Evolutionary conservation across 1,140 invertebrate genomes (phyloP), one percentile per base, ranked within the genome.

Genomic region (Akabosia matsudoensis): DNA sequence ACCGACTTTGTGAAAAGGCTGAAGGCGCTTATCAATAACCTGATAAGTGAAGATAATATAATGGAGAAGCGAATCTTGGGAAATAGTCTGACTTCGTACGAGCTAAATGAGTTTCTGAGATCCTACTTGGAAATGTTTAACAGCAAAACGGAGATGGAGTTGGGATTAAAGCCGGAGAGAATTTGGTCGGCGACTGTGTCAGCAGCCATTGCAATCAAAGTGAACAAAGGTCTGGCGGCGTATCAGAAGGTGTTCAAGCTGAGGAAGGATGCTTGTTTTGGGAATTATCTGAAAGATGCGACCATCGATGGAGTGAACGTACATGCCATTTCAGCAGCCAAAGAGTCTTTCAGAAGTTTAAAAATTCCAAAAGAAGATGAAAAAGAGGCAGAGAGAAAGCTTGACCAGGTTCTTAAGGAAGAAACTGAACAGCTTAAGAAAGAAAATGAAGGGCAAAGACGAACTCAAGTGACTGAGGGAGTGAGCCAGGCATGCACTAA

Each of bases 121-220:
- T 73, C 72, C 2, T 79, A 70, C 31, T 33, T 74, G 2, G 64
- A 79, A 28, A 52, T 76, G 3, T 76, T 79, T n/a, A 79, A 79
- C 64, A 33, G 33, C 4, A 64, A 74, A 2, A 33, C 56, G 3
- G 33, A 70, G 0, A 33, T 45, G 0, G 28, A 34, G 0, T 56
- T 74, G 0, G 22, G 51, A 7, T 64, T 54, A 0, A 52, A 75
- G 45, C 31, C 56, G 4, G 51, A 75, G 28, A 70, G 45, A 0
- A 74, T 51, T 7, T 30, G 28, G n/a, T 7, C n/a, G 24, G 56
- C 56, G 24, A 64, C n/a, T 64, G 13, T 10, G 7, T 7, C 7
- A 13, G n/a, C 56, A 64, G 56, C 56, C 4, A 10, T 7, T 7
- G 24, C 4, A 64, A 13, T 64, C 10, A 28, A 22, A 24, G 7